phyloP scores from a whole-genome alignment of 2,888 invertebrate genomes.

The Tachina fera region DNA sequence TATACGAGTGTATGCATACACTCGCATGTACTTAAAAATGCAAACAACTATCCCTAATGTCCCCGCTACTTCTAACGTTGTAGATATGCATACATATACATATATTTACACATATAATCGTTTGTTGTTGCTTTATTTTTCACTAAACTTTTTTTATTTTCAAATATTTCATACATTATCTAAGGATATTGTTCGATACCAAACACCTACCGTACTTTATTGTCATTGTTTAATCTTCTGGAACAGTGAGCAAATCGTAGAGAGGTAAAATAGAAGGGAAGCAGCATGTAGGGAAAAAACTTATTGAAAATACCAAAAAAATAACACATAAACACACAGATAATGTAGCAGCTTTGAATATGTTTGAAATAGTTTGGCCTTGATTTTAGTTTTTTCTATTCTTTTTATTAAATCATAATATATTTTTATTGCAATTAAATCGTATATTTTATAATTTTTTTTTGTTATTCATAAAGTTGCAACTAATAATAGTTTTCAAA shows the following conservation, averaged over 20 bases:
- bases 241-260: conserved; percentile 54
- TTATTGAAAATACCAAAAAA: neutral
- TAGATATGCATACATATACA: neutral
- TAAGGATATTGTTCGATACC: conserved; percentile 19
- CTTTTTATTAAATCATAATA: neutral
- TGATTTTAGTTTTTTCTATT: neutral
- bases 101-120: too few relatives aligned
- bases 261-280: conserved; percentile 6
- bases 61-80: neutral
- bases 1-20: neutral
- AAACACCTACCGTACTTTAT: conserved; percentile 42
- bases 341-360: conserved; percentile 8
- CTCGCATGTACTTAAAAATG: neutral
- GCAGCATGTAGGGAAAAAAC: neutral
- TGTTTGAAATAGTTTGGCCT: neutral
- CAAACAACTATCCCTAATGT: neutral
- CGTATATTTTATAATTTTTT: neutral
- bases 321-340: neutral
- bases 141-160: neutral
- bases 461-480: neutral
- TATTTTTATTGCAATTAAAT: neutral
- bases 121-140: conserved; percentile 14
- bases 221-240: conserved; percentile 65
- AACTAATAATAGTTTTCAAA: neutral
- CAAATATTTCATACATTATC: conserved; percentile 12